Percentiles rank a stretch among this genome's conserved stretches.
Evolutionary conservation across 2,797 vertebrate species (phyloP).

Genomic region (Eurystomus glaucurus): DNA sequence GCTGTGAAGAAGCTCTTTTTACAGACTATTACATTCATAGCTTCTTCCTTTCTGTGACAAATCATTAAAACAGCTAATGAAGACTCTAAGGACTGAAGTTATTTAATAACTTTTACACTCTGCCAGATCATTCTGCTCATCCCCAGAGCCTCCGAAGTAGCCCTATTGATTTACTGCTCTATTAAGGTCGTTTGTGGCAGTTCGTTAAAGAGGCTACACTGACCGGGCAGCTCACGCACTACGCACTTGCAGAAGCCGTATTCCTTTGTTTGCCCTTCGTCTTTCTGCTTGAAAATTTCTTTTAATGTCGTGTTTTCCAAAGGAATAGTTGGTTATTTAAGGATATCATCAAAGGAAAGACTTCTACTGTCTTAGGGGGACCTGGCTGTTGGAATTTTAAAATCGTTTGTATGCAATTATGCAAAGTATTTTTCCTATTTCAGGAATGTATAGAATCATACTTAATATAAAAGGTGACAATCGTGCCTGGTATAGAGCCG

Average conservation of each 20-base stretch:
- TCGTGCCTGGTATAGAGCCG: neutral
- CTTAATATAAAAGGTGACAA: neutral
- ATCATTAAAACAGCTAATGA: neutral
- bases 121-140: neutral
- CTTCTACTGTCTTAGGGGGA: neutral
- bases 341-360: neutral
- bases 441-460: neutral
- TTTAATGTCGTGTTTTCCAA: neutral
- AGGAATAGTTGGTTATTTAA: neutral
- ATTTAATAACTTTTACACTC: neutral
- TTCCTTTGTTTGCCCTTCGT: neutral
- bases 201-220: neutral
- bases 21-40: accelerated
- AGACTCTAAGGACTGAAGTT: neutral
- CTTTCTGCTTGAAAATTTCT: neutral
- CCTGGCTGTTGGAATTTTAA: neutral
- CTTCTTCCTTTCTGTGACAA: neutral
- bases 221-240: neutral
- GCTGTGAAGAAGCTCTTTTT: neutral
- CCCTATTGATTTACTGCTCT: neutral
- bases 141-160: neutral
- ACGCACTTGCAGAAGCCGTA: neutral
- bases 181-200: neutral
- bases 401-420: accelerated
- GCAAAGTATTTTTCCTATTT: neutral